Percentiles rank a stretch among this genome's conserved stretches.
Evolutionary conservation across 2,888 invertebrate genomes (phyloP).

Genomic region (Lepidocyrtinus sp.): DNA sequence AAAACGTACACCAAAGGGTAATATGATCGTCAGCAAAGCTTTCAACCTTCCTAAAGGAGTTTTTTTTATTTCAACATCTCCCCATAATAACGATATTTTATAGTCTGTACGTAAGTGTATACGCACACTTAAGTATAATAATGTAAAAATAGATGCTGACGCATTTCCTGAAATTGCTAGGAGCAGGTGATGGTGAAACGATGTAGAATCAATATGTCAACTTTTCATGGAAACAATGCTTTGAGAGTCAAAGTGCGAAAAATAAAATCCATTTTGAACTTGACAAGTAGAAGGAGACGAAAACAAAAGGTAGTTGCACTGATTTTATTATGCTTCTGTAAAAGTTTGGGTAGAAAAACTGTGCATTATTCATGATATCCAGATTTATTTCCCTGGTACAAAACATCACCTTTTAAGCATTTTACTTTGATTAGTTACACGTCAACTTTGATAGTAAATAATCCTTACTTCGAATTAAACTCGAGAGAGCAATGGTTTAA

Average conservation of each 20-base stretch:
- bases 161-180: constrained; percentile 37
- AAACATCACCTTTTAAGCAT: constrained; percentile 11
- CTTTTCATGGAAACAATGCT: too few relatives aligned
- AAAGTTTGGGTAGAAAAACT: too few relatives aligned
- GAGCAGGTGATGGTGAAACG: constrained; percentile 42
- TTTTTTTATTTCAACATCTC: background rate
- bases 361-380: too few relatives aligned
- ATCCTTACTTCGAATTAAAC: background rate
- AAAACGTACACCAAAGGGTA: too few relatives aligned
- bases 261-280: background rate
- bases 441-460: background rate
- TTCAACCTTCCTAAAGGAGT: too few relatives aligned
- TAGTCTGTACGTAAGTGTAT: constrained; percentile 2
- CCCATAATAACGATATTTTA: background rate
- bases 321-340: too few relatives aligned
- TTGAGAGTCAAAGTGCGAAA: background rate
- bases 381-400: too few relatives aligned
- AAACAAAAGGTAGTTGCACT: too few relatives aligned
- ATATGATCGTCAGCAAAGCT: too few relatives aligned
- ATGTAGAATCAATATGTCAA: background rate
- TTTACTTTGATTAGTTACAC: constrained; percentile 32
- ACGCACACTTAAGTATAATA: too few relatives aligned
- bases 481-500: background rate
- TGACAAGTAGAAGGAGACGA: too few relatives aligned
- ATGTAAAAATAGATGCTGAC: constrained; percentile 47